A percentile compares a stretch with the other conserved stretches of the same genome.
These are phyloP conservation scores for Ciconia stormi DNA, from an alignment of 2,113 vertebrate genomes.

Conservation along the genomic window DNA sequence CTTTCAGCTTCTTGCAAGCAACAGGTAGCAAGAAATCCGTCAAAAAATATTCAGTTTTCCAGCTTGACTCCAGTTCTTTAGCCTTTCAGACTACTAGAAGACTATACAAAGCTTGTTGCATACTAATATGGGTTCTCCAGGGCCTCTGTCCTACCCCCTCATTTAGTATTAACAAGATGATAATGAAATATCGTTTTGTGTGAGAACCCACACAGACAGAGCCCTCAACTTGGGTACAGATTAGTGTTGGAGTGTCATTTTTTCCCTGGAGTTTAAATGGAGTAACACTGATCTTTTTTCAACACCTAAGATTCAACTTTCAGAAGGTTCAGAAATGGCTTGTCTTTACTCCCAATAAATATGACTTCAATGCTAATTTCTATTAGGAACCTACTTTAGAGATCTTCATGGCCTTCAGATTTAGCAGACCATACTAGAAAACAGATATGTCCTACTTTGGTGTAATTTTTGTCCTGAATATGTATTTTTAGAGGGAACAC, in stretches of 20 bases:
- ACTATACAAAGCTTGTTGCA: not conserved
- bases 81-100: not conserved
- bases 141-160: not conserved
- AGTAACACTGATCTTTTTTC: not conserved
- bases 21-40: not conserved
- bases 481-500: not conserved
- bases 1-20: not conserved
- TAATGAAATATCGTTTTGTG: not conserved
- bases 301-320: not conserved
- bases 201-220: not conserved
- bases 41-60: not conserved
- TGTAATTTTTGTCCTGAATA: not conserved
- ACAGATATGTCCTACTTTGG: not conserved
- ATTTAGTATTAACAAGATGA: not conserved
- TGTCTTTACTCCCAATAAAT: not conserved
- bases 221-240: not conserved
- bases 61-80: not conserved
- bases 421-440: not conserved
- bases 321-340: not conserved
- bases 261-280: not conserved
- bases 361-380: not conserved
- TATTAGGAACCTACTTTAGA: not conserved
- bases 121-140: not conserved
- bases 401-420: not conserved
- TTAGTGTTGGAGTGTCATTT: not conserved